These are phyloP conservation scores for Antheraea mylitta DNA, from an alignment of 1,140 invertebrate species.

Conservation along the genomic window DNA sequence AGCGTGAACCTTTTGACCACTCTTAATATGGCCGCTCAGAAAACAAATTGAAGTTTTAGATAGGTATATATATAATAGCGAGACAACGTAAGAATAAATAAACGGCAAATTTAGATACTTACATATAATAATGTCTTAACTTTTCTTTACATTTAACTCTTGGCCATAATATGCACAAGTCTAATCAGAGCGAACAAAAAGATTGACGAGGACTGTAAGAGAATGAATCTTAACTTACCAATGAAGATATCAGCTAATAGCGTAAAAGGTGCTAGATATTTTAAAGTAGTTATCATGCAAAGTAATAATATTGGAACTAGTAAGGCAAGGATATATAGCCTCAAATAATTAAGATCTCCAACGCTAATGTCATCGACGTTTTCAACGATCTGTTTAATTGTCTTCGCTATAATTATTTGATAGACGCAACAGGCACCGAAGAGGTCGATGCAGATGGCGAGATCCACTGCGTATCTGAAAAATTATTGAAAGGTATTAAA, in stretches of 20 bases:
- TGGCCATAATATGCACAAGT: too few species aligned
- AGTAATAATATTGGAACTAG: conserved; percentile 50
- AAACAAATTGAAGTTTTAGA: too few species aligned
- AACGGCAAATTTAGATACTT: too few species aligned
- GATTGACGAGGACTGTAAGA: too few species aligned
- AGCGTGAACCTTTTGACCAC: too few species aligned
- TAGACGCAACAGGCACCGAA: conserved; percentile 63
- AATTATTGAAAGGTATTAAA: background rate
- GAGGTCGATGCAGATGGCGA: conserved; percentile 54
- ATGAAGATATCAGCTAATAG: conserved; percentile 54
- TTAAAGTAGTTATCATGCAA: conserved; percentile 56
- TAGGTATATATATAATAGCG: too few species aligned
- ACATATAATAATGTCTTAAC: too few species aligned
- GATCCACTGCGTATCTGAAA: conserved; percentile 55
- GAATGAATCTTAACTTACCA: conserved; percentile 31
- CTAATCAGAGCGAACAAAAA: too few species aligned
- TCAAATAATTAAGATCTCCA: conserved; percentile 35
- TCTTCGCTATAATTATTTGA: conserved; percentile 64
- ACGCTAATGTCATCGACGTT: conserved; percentile 21
- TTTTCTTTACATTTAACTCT: too few species aligned
- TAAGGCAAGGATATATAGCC: conserved; percentile 26
- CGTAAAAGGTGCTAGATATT: conserved; percentile 58
- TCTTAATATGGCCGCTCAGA: too few species aligned
- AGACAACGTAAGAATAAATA: too few species aligned
- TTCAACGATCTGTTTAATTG: conserved; percentile 50